phyloP scores from a whole-genome alignment of 2,113 vertebrate species.

The Tachysurus fulvidraco region DNA sequence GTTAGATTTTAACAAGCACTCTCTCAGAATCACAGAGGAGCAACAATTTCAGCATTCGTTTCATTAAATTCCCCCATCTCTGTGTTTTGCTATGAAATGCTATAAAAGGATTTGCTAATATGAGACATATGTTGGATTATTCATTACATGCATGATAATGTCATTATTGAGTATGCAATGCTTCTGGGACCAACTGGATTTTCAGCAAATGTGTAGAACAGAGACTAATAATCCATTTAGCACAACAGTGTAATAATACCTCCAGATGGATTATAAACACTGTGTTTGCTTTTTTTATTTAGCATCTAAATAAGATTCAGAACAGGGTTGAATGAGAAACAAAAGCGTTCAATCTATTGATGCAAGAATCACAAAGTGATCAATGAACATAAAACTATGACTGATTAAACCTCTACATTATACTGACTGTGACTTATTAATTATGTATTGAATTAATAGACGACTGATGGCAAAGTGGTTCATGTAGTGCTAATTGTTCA shows the following conservation, averaged over 20 bases:
- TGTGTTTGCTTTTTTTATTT: not conserved
- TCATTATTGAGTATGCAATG: constrained; percentile 52
- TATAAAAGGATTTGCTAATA: constrained; percentile 56
- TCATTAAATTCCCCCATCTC: constrained; percentile 46
- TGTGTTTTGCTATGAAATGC: constrained; percentile 41
- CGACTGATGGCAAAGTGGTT: constrained; percentile 47
- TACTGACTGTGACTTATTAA: constrained; percentile 44
- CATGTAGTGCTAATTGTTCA: constrained; percentile 57
- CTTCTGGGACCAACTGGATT: constrained; percentile 40
- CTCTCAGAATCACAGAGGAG: constrained; percentile 38
- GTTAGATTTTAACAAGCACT: constrained; percentile 36
- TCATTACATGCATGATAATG: constrained; percentile 55
- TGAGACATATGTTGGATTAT: constrained; percentile 53
- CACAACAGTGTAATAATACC: constrained; percentile 33
- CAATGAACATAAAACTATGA: constrained; percentile 48
- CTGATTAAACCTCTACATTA: constrained; percentile 49
- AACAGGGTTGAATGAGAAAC: constrained; percentile 22
- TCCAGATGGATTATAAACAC: constrained; percentile 36
- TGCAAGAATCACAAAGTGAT: constrained; percentile 42
- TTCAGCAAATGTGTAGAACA: constrained; percentile 41
- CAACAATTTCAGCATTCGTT: constrained; percentile 28
- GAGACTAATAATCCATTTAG: constrained; percentile 48
- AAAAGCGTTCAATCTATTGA: constrained; percentile 37
- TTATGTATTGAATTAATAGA: constrained; percentile 39
- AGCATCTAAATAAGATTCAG: constrained; percentile 31